Conservation (phyloP, 2,888 invertebrate genomes). For the Hybos culiciformis region DNA sequence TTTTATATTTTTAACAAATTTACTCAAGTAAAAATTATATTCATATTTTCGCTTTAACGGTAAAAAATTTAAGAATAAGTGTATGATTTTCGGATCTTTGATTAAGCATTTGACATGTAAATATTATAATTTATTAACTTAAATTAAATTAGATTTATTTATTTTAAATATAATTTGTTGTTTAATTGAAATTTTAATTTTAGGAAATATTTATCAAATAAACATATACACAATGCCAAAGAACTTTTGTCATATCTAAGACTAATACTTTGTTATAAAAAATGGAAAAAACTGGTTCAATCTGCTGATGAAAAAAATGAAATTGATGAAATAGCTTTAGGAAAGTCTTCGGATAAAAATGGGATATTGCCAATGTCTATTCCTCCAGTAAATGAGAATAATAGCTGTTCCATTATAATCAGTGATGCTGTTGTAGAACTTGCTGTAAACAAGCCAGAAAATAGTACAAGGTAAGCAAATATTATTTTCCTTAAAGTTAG, state of each 20-base stretch:
- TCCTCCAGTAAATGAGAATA: constrained; percentile 6
- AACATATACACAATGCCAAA: constrained; percentile 4
- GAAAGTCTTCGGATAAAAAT: constrained; percentile 5
- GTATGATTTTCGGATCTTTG: too few species aligned
- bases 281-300: constrained; percentile 14
- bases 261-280: constrained; percentile 14
- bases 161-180: too few species aligned
- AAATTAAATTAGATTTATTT: too few species aligned
- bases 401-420: constrained; percentile 6
- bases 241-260: constrained; percentile 14
- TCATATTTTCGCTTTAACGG: too few species aligned
- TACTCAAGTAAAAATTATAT: too few species aligned
- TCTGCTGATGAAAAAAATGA: constrained; percentile 12
- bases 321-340: constrained; percentile 15
- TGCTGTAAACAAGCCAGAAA: constrained; percentile 8
- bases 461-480: constrained; percentile 12
- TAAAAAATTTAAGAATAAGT: too few species aligned
- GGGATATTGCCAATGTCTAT: constrained; percentile 12
- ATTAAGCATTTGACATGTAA: not conserved
- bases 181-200: not conserved
- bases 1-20: not conserved
- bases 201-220: constrained; percentile 14
- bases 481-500: not conserved
- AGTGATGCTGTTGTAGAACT: constrained; percentile 10
- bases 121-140: not conserved